Evolutionary conservation across 2,888 invertebrate species (phyloP).

Genomic region (Heliconius ismenius): DNA sequence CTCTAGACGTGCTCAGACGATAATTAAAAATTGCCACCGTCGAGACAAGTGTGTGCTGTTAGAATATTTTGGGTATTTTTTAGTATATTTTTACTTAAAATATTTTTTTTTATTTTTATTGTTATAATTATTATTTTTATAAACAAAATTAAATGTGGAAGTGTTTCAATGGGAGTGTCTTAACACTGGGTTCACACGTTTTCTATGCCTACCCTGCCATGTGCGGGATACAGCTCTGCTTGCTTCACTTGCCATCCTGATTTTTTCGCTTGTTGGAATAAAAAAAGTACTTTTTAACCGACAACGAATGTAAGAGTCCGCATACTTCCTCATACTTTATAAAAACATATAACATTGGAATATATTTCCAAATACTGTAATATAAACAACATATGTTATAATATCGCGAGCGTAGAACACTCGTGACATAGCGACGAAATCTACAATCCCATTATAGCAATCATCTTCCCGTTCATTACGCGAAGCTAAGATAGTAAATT

Average conservation of each 20-base stretch:
- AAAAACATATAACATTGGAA: no score
- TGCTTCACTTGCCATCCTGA: no score
- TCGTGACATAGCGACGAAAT: slow-evolving; percentile 52
- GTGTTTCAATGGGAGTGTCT: background rate
- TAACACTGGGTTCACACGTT: background rate
- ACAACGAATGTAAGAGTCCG: background rate
- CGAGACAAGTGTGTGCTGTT: slow-evolving; percentile 57
- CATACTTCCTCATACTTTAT: no score
- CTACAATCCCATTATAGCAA: slow-evolving; percentile 78
- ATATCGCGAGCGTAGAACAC: slow-evolving; percentile 36
- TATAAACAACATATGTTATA: slow-evolving; percentile 13
- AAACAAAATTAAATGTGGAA: background rate
- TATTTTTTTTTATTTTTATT: background rate
- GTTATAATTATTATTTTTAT: background rate
- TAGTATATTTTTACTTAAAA: background rate
- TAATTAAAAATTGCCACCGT: slow-evolving; percentile 78
- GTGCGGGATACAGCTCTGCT: no score
- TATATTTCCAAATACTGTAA: background rate
- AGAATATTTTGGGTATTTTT: slow-evolving; percentile 4
- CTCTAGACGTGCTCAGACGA: slow-evolving; percentile 76
- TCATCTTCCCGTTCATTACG: slow-evolving; percentile 80
- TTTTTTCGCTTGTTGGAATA: no score
- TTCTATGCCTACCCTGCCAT: no score
- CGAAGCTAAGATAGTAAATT: slow-evolving; percentile 79
- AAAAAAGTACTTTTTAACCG: no score